Evolutionary conservation across 2,888 invertebrate genomes (phyloP).

Genomic region (Crematogaster levior): DNA sequence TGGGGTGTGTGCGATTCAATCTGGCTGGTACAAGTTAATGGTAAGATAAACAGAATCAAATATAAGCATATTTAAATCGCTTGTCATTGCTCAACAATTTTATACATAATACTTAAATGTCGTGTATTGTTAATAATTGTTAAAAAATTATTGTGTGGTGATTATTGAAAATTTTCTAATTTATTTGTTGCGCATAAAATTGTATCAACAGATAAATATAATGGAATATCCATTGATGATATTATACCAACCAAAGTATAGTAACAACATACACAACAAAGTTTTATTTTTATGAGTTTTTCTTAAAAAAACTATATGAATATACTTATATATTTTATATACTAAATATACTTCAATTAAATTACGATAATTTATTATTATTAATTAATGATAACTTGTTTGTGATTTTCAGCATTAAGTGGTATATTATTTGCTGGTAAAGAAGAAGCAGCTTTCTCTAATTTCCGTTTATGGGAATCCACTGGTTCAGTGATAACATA

Average conservation of each 20-base stretch:
- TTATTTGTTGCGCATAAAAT: constrained; percentile 24
- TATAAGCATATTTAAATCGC: background rate
- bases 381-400: background rate
- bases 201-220: background rate
- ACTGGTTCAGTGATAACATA: constrained; percentile 96
- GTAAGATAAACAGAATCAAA: constrained; percentile 86
- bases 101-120: background rate
- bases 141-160: background rate
- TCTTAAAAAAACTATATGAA: too few relatives aligned
- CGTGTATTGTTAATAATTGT: background rate
- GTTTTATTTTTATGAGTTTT: background rate
- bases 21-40: constrained; percentile 97
- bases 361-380: background rate
- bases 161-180: background rate
- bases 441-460: constrained; percentile 96
- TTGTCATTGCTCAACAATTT: background rate
- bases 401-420: constrained; percentile 89
- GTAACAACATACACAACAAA: too few relatives aligned
- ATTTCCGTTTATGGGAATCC: constrained; percentile 97
- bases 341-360: too few relatives aligned
- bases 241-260: constrained; percentile 2
- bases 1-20: constrained; percentile 97
- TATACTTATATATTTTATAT: too few relatives aligned
- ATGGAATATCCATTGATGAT: background rate
- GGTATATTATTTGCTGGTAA: constrained; percentile 94